Base-by-base conservation (phyloP, 2,113 vertebrate genomes). In the Sterna hirundo region DNA sequence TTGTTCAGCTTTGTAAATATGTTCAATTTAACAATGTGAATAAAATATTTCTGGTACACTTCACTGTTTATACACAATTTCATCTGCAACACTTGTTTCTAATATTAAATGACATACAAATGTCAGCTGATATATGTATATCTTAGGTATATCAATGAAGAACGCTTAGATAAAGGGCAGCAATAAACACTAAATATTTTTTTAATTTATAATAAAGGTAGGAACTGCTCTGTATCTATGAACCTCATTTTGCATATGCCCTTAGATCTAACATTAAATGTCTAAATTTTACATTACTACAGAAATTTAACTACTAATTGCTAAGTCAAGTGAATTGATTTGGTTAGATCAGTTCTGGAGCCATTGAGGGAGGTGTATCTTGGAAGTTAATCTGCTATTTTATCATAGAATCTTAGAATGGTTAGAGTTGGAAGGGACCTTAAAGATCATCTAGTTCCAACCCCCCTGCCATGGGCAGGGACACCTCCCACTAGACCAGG, bases 121-220 rank as follows among this genome's bases (percentile, higher is more conserved):
- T 62, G 46, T 42, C 7, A 13, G 36, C 10, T 57, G 42, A 38
- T 32, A 17, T 0, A 4, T 2, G 1, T 25, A 3, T 42, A 23
- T 54, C 42, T 40, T 40, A 49, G 13, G 12, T 76, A 15, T 69
- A 51, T 75, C 15, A 19, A 20, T 49, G 22, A 83, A 81, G 32
- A 83, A 22, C 38, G 13, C 17, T 55, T 76, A 61, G 32, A 17
- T 64, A 52, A 83, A 81, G 40, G 12, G 27, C 23, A 81, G 30
- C 60, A 83, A 62, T 36, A 83, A 55, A 68, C 11, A 26, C 19
- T 47, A 8, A 46, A 44, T 9, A 55, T 62, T 22, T 84, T 74
- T 13, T 10, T 14, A 36, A 42, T 30, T 2, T 1, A 6, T 57
- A 29, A 15, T 62, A 22, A 62, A 90, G 23, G 34, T 46, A 40